Evolutionary conservation across 1,140 invertebrate species (phyloP).

Genomic region (Ips typographus): DNA sequence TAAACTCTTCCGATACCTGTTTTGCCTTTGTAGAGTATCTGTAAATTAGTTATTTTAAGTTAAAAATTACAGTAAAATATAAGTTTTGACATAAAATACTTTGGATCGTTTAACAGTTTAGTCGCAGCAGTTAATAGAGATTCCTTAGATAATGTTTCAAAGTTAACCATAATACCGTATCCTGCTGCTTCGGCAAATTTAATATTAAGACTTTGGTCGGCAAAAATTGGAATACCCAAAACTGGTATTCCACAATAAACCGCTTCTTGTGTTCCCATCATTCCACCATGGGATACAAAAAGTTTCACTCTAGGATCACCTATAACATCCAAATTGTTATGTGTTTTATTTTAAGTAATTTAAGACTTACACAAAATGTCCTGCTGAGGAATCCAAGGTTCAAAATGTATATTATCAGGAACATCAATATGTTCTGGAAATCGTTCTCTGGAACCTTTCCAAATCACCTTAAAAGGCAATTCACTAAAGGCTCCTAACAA

Average conservation of each 20-base stretch:
- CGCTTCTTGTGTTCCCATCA: constrained; percentile 58
- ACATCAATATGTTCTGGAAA: constrained; percentile 47
- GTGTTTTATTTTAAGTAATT: neutral
- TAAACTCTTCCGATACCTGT: constrained; percentile 60
- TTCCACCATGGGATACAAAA: constrained; percentile 62
- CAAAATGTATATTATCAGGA: constrained; percentile 61
- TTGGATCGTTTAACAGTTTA: constrained; percentile 46
- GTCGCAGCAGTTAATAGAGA: constrained; percentile 43
- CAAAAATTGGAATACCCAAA: constrained; percentile 58
- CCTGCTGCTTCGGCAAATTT: constrained; percentile 42
- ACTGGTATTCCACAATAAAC: constrained; percentile 58
- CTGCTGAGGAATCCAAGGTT: constrained; percentile 71
- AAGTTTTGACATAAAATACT: constrained; percentile 16
- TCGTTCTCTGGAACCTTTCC: constrained; percentile 60
- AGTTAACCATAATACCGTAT: constrained; percentile 44
- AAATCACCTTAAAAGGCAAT: constrained; percentile 63
- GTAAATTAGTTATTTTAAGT: constrained; percentile 22
- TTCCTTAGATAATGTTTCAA: constrained; percentile 46
- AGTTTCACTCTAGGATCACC: constrained; percentile 56
- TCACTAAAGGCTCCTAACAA: constrained; percentile 59
- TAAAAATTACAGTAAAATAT: neutral
- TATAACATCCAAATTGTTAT: constrained; percentile 28
- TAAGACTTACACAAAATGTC: constrained; percentile 58
- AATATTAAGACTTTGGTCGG: constrained; percentile 57
- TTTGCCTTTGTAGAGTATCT: constrained; percentile 50